Conservation (phyloP, 2,888 invertebrate species). For the Rugalucina vietnamica region DNA sequence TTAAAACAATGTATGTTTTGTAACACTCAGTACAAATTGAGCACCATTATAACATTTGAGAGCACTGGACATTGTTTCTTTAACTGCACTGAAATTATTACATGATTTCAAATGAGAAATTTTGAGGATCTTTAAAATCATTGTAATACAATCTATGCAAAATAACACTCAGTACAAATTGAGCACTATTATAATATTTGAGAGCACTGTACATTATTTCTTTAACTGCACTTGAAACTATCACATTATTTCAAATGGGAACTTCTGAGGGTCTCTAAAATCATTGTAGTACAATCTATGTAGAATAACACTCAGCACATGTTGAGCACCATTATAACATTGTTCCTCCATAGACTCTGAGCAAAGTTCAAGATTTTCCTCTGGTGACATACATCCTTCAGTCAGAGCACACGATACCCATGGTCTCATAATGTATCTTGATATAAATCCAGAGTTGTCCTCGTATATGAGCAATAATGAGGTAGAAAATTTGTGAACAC, state of each 20-base stretch:
- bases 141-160: too few relatives aligned
- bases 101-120: too few relatives aligned
- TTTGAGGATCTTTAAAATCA: too few relatives aligned
- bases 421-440: conserved; percentile 35
- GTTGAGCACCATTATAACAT: conserved; percentile 24
- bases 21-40: too few relatives aligned
- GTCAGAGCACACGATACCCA: conserved; percentile 35
- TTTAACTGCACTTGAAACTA: too few relatives aligned
- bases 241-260: conserved; percentile 3
- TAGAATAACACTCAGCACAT: conserved; percentile 28
- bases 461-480: conserved; percentile 23
- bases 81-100: too few relatives aligned
- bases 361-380: neutral
- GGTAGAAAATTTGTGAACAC: conserved; percentile 10
- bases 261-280: neutral
- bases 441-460: conserved; percentile 9
- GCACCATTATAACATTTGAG: too few relatives aligned
- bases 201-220: too few relatives aligned
- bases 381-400: conserved; percentile 18
- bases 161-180: too few relatives aligned
- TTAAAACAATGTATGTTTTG: too few relatives aligned
- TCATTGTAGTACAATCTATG: conserved; percentile 32
- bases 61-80: too few relatives aligned
- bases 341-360: neutral
- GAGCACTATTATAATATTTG: too few relatives aligned